These are phyloP conservation scores for Anomalospiza imberbis DNA, from an alignment of 2,797 vertebrate genomes.

Conservation along the genomic window DNA sequence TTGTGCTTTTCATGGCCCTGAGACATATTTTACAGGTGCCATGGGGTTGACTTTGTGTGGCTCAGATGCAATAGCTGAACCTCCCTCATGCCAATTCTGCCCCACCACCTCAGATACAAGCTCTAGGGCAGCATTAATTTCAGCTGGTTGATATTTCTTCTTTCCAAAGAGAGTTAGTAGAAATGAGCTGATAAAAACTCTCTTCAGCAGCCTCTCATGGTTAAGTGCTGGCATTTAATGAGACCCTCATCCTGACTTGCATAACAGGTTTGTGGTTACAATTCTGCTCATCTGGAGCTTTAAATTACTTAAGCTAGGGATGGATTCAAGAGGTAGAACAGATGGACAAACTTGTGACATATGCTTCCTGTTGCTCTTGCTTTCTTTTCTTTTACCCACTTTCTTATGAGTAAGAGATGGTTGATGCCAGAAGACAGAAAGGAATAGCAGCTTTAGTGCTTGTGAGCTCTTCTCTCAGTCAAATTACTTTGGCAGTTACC, in stretches of 20 bases:
- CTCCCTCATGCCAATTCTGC: not conserved
- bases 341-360: not conserved
- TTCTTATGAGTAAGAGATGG: not conserved
- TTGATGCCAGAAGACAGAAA: not conserved
- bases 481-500: not conserved
- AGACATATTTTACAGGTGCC: not conserved
- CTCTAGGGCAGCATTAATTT: not conserved
- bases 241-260: not conserved
- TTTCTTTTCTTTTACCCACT: not conserved
- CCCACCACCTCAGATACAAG: not conserved
- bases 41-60: not conserved
- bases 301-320: not conserved
- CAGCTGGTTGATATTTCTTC: not conserved
- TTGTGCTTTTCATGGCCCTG: not conserved
- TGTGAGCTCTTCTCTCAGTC: not conserved
- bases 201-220: not conserved
- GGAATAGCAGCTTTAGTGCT: not conserved
- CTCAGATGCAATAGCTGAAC: not conserved
- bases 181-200: conserved; percentile 47
- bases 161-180: conserved; percentile 22
- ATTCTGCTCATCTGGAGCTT: not conserved
- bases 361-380: not conserved
- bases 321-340: not conserved
- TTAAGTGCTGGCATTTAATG: not conserved
- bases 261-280: not conserved